Evolutionary conservation across 2,113 vertebrate species (phyloP).

Genomic region (Callorhinus ursinus): DNA sequence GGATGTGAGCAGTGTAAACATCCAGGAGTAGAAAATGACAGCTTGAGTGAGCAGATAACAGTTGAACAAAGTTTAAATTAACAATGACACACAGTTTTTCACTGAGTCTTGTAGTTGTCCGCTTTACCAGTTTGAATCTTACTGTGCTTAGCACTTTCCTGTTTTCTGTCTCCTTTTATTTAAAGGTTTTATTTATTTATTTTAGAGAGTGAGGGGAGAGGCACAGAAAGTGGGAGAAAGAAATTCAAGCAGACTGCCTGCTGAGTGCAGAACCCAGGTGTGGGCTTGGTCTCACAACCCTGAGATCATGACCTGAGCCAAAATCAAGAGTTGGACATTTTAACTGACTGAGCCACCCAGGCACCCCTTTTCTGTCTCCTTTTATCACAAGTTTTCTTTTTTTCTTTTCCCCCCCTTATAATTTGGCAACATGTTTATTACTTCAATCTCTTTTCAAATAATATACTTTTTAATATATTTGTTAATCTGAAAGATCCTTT

Average conservation of each 20-base stretch:
- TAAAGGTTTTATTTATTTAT: not conserved
- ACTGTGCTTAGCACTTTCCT: not conserved
- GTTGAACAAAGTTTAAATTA: not conserved
- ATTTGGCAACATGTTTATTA: not conserved
- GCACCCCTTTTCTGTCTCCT: not conserved
- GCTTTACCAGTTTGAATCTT: not conserved
- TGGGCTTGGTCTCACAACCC: not conserved
- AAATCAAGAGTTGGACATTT: too few species aligned
- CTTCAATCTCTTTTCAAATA: not conserved
- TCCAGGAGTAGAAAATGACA: not conserved
- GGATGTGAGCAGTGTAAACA: not conserved
- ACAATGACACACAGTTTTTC: not conserved
- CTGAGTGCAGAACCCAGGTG: not conserved
- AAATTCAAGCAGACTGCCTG: not conserved
- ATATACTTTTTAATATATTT: not conserved
- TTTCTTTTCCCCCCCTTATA: not conserved
- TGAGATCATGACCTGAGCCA: not conserved
- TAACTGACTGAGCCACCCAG: too few species aligned
- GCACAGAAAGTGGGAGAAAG: not conserved
- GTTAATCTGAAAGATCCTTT: not conserved
- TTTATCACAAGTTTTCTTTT: not conserved
- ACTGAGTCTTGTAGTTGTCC: not conserved
- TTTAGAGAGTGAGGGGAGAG: not conserved
- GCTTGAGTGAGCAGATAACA: not conserved
- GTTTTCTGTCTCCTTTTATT: not conserved